Percentiles rank a stretch among this genome's conserved stretches.
These are phyloP conservation scores for Zootermopsis nevadensis DNA, from an alignment of 2,888 invertebrate species.

Conservation along the genomic window DNA sequence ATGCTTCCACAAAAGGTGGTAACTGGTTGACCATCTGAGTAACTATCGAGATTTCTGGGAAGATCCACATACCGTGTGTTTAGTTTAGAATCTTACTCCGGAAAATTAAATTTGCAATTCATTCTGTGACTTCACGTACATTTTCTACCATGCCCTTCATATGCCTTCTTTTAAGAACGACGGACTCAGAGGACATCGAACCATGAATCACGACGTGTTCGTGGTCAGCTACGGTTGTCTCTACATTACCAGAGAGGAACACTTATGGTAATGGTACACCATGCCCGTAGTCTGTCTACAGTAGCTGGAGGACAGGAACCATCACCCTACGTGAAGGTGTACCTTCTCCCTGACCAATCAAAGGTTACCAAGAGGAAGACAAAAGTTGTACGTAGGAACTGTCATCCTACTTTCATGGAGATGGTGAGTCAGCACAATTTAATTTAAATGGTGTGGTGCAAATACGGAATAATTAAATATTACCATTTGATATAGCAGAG, in stretches of 20 bases:
- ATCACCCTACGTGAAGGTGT: conserved; percentile 91
- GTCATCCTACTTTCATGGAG: conserved; percentile 98
- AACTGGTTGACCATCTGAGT: too few species aligned
- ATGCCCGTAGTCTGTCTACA: conserved; percentile 88
- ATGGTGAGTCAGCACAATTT: conserved; percentile 71
- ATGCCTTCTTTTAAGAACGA: conserved; percentile 58
- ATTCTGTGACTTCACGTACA: too few species aligned
- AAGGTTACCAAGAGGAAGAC: conserved; percentile 97
- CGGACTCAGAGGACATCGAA: conserved; percentile 60
- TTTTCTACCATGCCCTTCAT: too few species aligned
- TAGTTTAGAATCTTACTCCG: too few species aligned
- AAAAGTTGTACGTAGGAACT: conserved; percentile 89
- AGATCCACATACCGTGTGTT: too few species aligned
- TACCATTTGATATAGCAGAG: too few species aligned
- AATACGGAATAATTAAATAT: too few species aligned
- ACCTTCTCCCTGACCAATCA: conserved; percentile 90
- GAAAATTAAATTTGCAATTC: too few species aligned
- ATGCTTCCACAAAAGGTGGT: too few species aligned
- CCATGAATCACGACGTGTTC: conserved; percentile 58
- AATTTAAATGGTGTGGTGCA: too few species aligned
- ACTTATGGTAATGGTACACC: conserved; percentile 86
- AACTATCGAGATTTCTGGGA: too few species aligned
- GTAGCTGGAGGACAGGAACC: conserved; percentile 85
- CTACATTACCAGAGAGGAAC: conserved; percentile 80
- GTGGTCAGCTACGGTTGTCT: conserved; percentile 83